These are phyloP conservation scores for Zenarchopterus dispar DNA, from an alignment of 2,797 vertebrate genomes.

Conservation along the genomic window DNA sequence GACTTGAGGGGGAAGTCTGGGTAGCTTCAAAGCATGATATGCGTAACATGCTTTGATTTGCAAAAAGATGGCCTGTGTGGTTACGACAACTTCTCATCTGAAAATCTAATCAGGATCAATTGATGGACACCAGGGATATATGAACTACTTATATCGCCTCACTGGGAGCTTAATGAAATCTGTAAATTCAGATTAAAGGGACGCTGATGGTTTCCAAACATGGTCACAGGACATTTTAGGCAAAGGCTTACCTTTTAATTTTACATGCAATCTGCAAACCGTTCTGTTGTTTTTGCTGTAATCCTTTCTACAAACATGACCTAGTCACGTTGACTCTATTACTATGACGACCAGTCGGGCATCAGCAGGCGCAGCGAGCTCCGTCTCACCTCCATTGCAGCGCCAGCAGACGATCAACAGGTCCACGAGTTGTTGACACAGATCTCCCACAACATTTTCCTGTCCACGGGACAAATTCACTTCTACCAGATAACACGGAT, in stretches of 20 bases:
- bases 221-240: slow-evolving; percentile 5
- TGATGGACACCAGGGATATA: slow-evolving; percentile 43
- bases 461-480: slow-evolving; percentile 8
- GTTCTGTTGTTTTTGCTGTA: not conserved
- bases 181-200: slow-evolving; percentile 44
- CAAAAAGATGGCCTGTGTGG: slow-evolving; percentile 60
- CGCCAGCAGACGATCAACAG: slow-evolving; percentile 74
- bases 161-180: slow-evolving; percentile 53
- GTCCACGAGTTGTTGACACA: slow-evolving; percentile 51
- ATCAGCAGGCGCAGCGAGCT: slow-evolving; percentile 26
- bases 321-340: slow-evolving; percentile 10
- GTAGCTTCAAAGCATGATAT: slow-evolving; percentile 56
- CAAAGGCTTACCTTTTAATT: slow-evolving; percentile 18
- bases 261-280: slow-evolving; percentile 29
- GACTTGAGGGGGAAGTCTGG: slow-evolving; percentile 56
- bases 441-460: slow-evolving; percentile 21
- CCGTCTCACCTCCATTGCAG: slow-evolving; percentile 71
- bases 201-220: slow-evolving; percentile 6
- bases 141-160: slow-evolving; percentile 45
- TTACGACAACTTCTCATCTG: slow-evolving; percentile 68
- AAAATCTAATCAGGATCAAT: slow-evolving; percentile 62
- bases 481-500: not conserved
- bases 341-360: slow-evolving; percentile 57
- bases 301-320: slow-evolving; percentile 12
- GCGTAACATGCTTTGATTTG: slow-evolving; percentile 73